Base-by-base conservation (phyloP, 2,797 vertebrate genomes). In the Etheostoma perlongum region DNA sequence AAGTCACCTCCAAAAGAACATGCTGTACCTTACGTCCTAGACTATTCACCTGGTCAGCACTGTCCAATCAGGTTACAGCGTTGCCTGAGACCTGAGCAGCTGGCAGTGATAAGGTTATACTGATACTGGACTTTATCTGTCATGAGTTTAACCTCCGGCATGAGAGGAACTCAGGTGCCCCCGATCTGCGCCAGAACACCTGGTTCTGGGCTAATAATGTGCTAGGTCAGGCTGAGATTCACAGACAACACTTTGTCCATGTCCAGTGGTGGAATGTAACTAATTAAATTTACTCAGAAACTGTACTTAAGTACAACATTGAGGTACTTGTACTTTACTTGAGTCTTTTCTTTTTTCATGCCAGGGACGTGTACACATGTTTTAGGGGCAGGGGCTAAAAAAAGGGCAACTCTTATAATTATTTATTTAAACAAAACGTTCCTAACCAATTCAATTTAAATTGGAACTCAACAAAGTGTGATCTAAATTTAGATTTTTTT, bases 71-170 rank as follows among this genome's bases (percentile, higher is more conserved):
- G 46, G 51, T 25, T 14, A 25, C 58, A 47, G 77, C 14, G 4
- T 9, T 40, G 68, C 67, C 82, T 90, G 86, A 72, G 90, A 88
- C 42, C 71, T 1, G 48, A 85, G 75, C 92, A 92, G 83, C 82
- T 86, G 91, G 40, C 69, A 46, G 62, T 9, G 86, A 86, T 89
- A 89, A 91, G 83, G 73, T 81, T 71, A 4, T 58, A 48, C 61
- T 77, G 81, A 89, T 85, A 85, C 36, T 27, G 70, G 25, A 33
- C 64, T 78, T 75, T 79, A 84, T 86, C 76, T 84, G 66, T 58
- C 74, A 64, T 16, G 21, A 67, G 49, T 82, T 84, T 70, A 63
- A 82, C 80, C 78, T 81, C 51, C 68, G 55, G 60, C 71, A 4
- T 57, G 63, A 69, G 52, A 72, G 47, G 66, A 57, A 25, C 60